Conservation (phyloP, 2,113 vertebrate genomes). For the Takifugu bimaculatus region DNA sequence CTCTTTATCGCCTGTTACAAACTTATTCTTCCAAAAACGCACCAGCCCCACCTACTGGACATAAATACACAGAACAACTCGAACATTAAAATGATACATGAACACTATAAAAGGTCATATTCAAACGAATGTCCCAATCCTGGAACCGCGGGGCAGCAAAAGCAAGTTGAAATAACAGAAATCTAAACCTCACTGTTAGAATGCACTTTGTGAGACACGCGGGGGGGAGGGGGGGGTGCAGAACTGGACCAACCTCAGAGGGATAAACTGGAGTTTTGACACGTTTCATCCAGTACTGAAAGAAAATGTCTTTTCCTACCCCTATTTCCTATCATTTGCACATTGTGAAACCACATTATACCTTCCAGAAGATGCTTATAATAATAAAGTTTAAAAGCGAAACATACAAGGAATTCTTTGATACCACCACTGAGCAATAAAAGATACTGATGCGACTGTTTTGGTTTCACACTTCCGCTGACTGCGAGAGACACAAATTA, state of each 20-base stretch:
- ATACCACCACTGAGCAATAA: background rate
- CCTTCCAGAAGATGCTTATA: conserved; percentile 13
- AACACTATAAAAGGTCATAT: no score
- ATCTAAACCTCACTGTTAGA: conserved; percentile 17
- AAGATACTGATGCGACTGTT: background rate
- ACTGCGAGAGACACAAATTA: no score
- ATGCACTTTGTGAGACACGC: conserved; percentile 37
- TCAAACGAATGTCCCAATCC: no score
- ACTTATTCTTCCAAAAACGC: background rate
- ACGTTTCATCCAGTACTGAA: conserved; percentile 22
- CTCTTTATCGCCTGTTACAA: background rate
- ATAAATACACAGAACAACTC: background rate
- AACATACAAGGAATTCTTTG: conserved; percentile 9
- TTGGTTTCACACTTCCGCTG: background rate
- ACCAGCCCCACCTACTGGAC: conserved; percentile 48
- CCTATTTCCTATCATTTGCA: conserved; percentile 65
- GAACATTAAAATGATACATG: background rate
- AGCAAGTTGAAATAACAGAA: background rate
- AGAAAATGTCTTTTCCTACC: conserved; percentile 5
- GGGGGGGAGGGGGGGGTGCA: background rate
- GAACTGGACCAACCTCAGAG: conserved; percentile 46
- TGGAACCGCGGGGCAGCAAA: background rate
- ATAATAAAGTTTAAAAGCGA: conserved; percentile 23
- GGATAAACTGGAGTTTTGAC: conserved; percentile 51
- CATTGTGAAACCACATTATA: conserved; percentile 44